phyloP scores from a whole-genome alignment of 2,797 vertebrate species.

The Cynodonichthys magdalenae region DNA sequence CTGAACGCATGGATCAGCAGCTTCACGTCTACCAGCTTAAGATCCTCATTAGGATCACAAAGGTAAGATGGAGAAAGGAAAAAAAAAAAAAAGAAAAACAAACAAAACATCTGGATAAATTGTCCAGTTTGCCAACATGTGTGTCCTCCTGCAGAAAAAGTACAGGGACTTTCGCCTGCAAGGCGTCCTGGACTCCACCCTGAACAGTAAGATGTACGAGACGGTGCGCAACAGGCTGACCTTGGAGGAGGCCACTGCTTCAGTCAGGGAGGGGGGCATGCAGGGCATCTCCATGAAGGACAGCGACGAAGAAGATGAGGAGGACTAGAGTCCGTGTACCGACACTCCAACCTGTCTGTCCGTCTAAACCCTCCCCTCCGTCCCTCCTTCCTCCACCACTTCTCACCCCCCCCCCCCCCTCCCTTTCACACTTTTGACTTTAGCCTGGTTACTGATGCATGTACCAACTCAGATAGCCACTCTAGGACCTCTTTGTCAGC shows the following conservation, averaged over 20 bases:
- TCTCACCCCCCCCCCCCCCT: constrained; percentile 27
- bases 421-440: constrained; percentile 80
- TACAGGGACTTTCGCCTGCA: constrained; percentile 99
- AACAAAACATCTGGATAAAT: background rate
- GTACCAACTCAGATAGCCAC: constrained; percentile 98
- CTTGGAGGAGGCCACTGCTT: constrained; percentile 94
- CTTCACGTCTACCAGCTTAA: constrained; percentile 99
- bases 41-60: constrained; percentile 99
- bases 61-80: constrained; percentile 78
- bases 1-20: constrained; percentile 98
- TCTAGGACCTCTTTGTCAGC: constrained; percentile 95
- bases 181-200: constrained; percentile 97
- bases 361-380: constrained; percentile 1
- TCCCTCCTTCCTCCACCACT: background rate
- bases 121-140: constrained; percentile 1
- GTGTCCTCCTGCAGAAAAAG: constrained; percentile 86
- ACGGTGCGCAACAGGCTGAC: constrained; percentile 97
- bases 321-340: constrained; percentile 86
- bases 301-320: constrained; percentile 97
- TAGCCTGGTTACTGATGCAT: constrained; percentile 96
- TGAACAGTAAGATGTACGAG: constrained; percentile 99
- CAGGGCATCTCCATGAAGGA: constrained; percentile 99
- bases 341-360: constrained; percentile 41
- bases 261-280: constrained; percentile 95
- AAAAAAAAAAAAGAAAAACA: too few species aligned